Evolutionary conservation across 2,113 vertebrate species (phyloP).

Genomic region (Zosterops japonicus): DNA sequence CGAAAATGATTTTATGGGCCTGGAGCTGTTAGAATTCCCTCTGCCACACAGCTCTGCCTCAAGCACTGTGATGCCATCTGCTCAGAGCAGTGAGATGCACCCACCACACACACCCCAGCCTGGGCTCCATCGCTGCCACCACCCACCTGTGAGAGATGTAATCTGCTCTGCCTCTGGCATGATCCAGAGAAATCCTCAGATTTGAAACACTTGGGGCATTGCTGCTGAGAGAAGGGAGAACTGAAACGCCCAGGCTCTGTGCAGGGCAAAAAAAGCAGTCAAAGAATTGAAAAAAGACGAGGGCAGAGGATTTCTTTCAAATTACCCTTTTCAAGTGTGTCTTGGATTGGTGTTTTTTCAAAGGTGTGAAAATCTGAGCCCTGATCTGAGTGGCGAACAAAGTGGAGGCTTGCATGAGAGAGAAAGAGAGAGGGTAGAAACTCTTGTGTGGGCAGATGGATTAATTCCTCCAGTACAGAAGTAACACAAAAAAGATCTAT

Average conservation of each 20-base stretch:
- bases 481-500: background rate
- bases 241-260: background rate
- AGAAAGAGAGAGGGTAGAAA: background rate
- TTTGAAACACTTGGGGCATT: background rate
- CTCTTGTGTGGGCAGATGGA: background rate
- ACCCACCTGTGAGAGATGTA: background rate
- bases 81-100: background rate
- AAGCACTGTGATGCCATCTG: accelerated
- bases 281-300: background rate
- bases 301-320: background rate
- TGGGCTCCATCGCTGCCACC: background rate
- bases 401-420: background rate
- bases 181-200: background rate
- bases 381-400: background rate
- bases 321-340: background rate
- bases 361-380: background rate
- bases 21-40: background rate
- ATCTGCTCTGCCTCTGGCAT: background rate
- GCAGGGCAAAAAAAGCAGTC: background rate
- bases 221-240: background rate
- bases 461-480: background rate
- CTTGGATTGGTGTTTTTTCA: background rate
- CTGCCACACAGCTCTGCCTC: background rate
- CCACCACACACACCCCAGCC: accelerated
- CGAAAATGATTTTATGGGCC: background rate